Percentiles rank a stretch among this genome's conserved stretches.
Evolutionary conservation across 2,888 invertebrate genomes (phyloP).

Genomic region (Cerastis leucographa): DNA sequence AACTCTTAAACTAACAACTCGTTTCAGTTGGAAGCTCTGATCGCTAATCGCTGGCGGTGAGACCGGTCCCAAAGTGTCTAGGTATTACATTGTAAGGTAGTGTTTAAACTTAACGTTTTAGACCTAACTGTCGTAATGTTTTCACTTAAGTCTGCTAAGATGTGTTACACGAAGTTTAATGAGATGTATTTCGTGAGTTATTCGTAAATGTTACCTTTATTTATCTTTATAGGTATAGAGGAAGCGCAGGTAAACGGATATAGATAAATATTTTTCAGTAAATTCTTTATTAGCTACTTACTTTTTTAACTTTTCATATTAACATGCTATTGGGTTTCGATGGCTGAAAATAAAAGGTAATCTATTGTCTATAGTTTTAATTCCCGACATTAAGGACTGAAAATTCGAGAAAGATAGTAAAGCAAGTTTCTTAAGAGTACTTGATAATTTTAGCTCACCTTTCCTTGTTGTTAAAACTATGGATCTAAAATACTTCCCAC

Average conservation of each 20-base stretch:
- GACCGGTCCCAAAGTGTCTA: background rate
- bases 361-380: background rate
- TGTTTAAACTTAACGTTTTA: constrained; percentile 19
- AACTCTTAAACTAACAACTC: background rate
- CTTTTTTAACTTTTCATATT: background rate
- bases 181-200: background rate
- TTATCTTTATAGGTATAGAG: background rate
- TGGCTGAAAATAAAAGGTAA: background rate
- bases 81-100: constrained; percentile 13
- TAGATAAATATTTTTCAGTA: background rate
- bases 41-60: background rate
- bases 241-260: background rate
- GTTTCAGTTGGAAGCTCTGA: background rate
- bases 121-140: constrained; percentile 12
- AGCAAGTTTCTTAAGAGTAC: no score
- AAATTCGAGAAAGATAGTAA: background rate
- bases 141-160: constrained; percentile 8
- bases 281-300: background rate
- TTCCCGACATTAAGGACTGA: background rate
- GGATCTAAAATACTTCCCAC: background rate
- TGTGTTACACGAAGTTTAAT: background rate
- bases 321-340: background rate
- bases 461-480: background rate
- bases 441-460: background rate
- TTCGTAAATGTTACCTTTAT: background rate